These are phyloP conservation scores for Cyaniris semiargus DNA, from an alignment of 2,888 invertebrate genomes.

Conservation along the genomic window DNA sequence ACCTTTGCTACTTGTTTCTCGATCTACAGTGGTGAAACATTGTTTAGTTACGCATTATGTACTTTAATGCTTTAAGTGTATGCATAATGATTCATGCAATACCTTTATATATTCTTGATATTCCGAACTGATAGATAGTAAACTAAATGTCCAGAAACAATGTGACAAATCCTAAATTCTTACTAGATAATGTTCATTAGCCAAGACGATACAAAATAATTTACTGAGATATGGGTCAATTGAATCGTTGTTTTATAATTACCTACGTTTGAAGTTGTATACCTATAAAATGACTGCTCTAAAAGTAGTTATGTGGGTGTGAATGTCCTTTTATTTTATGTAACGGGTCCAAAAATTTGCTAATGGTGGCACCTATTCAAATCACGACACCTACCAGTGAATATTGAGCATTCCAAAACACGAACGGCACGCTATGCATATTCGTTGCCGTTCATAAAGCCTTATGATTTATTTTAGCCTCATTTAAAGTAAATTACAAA, in stretches of 20 bases:
- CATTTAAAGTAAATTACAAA: not conserved
- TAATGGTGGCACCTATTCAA: constrained; percentile 22
- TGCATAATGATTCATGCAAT: not conserved
- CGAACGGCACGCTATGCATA: constrained; percentile 2
- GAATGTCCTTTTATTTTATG: constrained; percentile 19
- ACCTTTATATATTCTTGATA: too few species aligned
- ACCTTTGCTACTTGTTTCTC: not conserved
- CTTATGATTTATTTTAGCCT: not conserved
- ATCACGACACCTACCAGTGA: constrained; percentile 9
- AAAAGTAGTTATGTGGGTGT: not conserved
- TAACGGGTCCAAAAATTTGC: constrained; percentile 19
- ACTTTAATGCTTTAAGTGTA: not conserved
- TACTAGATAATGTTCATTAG: too few species aligned
- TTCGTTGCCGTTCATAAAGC: not conserved
- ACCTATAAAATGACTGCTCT: not conserved
- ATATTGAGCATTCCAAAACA: constrained; percentile 15
- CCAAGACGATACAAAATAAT: not conserved
- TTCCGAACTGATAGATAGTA: not conserved
- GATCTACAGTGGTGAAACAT: not conserved
- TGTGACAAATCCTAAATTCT: too few species aligned
- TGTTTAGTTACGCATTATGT: not conserved
- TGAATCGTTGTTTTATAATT: not conserved
- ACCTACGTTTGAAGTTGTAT: not conserved
- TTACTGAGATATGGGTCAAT: too few species aligned
- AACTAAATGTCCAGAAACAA: not conserved